phyloP scores from a whole-genome alignment of 2,888 invertebrate species.

The Macrosoma leucophasiata region DNA sequence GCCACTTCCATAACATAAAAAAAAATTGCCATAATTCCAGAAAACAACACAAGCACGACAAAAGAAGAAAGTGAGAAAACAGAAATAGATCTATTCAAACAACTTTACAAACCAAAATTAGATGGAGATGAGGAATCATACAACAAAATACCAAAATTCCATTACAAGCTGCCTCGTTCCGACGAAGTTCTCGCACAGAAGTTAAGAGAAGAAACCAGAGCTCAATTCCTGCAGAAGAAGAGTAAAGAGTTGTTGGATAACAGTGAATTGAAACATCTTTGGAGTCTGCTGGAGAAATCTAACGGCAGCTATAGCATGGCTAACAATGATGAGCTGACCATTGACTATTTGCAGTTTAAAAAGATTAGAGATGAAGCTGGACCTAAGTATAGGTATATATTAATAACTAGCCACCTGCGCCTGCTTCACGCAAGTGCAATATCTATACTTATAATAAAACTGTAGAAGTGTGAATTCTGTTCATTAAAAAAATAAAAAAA shows the following conservation, averaged over 20 bases:
- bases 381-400: slow-evolving; percentile 83
- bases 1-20: too few relatives aligned
- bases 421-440: too few relatives aligned
- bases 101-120: slow-evolving; percentile 69
- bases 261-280: slow-evolving; percentile 89
- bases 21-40: too few relatives aligned
- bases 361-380: slow-evolving; percentile 85
- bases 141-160: slow-evolving; percentile 83
- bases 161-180: slow-evolving; percentile 84
- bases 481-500: too few relatives aligned
- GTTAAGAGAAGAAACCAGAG: slow-evolving; percentile 90
- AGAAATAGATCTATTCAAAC: slow-evolving; percentile 74
- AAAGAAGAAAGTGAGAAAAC: slow-evolving; percentile 62
- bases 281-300: slow-evolving; percentile 88
- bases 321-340: slow-evolving; percentile 84
- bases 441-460: too few relatives aligned
- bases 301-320: slow-evolving; percentile 82
- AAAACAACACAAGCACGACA: slow-evolving; percentile 51
- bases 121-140: slow-evolving; percentile 67
- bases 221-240: slow-evolving; percentile 89
- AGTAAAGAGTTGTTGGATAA: slow-evolving; percentile 90
- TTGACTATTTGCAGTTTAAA: slow-evolving; percentile 89
- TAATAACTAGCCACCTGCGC: too few relatives aligned
- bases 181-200: slow-evolving; percentile 87
- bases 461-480: too few relatives aligned